Evolutionary conservation across 2,888 invertebrate species (phyloP).

Genomic region (Eueremaeus valkanovi): DNA sequence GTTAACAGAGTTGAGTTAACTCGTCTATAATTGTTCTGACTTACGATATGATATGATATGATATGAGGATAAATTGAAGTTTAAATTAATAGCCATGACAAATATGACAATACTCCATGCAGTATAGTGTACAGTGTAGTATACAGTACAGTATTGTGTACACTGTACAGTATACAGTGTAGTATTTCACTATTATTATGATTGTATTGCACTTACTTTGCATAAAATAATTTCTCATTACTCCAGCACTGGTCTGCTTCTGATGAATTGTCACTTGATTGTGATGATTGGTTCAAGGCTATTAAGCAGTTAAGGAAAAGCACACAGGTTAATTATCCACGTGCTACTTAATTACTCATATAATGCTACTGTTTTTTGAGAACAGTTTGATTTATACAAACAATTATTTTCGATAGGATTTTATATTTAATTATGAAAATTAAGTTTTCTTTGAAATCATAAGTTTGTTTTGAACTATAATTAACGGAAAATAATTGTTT

Average conservation of each 20-base stretch:
- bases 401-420: too few species aligned
- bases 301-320: background rate
- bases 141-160: too few species aligned
- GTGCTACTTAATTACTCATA: background rate
- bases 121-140: too few species aligned
- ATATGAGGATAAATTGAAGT: background rate
- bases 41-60: too few species aligned
- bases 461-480: background rate
- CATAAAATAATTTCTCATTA: conserved; percentile 29
- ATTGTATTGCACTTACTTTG: background rate
- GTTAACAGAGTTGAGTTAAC: background rate
- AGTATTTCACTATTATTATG: background rate
- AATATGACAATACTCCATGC: too few species aligned
- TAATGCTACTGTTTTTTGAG: background rate
- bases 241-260: conserved; percentile 28
- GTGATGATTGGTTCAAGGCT: conserved; percentile 31
- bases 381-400: background rate
- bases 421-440: too few species aligned
- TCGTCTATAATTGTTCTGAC: background rate
- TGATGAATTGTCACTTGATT: conserved; percentile 22
- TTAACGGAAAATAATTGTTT: conserved; percentile 2
- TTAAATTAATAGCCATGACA: too few species aligned
- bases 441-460: background rate
- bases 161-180: too few species aligned
- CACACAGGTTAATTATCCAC: background rate